Percentiles rank a stretch among this genome's conserved stretches.
These are phyloP conservation scores for Trichogramma evanescens DNA, from an alignment of 2,888 invertebrate species.

Conservation along the genomic window DNA sequence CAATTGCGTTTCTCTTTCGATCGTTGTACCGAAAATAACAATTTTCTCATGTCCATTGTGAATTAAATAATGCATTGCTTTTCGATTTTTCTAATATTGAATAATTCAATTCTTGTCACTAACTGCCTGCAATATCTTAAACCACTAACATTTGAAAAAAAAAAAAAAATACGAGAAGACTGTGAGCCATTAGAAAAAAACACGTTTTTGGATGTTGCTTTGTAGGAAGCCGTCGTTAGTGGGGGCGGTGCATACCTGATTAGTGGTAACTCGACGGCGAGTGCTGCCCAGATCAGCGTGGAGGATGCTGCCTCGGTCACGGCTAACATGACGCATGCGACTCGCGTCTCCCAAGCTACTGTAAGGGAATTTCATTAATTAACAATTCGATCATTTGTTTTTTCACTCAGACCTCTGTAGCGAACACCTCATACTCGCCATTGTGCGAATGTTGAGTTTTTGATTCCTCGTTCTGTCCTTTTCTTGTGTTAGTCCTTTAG, in stretches of 20 bases:
- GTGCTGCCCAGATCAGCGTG: conserved; percentile 44
- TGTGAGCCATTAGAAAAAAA: too few species aligned
- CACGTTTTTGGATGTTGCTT: conserved; percentile 30
- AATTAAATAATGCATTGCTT: too few species aligned
- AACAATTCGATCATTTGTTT: too few species aligned
- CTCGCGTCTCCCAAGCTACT: conserved; percentile 83
- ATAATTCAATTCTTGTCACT: too few species aligned
- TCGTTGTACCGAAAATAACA: too few species aligned
- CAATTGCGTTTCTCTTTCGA: too few species aligned
- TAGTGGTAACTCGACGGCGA: conserved; percentile 49
- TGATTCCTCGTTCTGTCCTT: not conserved
- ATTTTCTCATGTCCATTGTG: too few species aligned
- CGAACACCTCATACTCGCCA: conserved; percentile 12
- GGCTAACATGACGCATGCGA: conserved; percentile 65
- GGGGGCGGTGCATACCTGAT: conserved; percentile 49
- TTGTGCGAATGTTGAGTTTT: conserved; percentile 1
- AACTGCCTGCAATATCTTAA: too few species aligned
- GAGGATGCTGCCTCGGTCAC: conserved; percentile 52
- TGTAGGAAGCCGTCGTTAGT: conserved; percentile 47
- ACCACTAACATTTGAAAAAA: too few species aligned
- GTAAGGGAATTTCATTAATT: conserved; percentile 54
- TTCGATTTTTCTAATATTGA: too few species aligned
- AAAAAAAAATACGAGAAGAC: too few species aligned
- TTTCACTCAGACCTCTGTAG: too few species aligned
- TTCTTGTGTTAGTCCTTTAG: not conserved